These are phyloP conservation scores for Drosophila albomicans DNA, from an alignment of 1,140 invertebrate genomes.

Conservation along the genomic window DNA sequence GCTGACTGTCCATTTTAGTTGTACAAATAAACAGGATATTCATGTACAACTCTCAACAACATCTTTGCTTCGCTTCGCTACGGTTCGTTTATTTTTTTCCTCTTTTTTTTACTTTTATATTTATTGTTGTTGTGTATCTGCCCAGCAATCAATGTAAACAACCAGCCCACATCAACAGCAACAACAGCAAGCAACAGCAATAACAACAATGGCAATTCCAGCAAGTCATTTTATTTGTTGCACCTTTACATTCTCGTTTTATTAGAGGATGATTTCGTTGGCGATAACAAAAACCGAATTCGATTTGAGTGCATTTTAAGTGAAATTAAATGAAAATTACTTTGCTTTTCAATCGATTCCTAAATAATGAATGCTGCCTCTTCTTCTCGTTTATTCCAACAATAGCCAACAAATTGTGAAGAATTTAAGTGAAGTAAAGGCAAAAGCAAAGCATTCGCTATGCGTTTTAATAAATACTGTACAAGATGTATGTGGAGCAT, in stretches of 20 bases:
- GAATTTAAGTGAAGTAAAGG: neutral
- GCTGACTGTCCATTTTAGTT: slow-evolving; percentile 43
- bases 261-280: slow-evolving; percentile 51
- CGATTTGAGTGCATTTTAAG: slow-evolving; percentile 68
- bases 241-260: slow-evolving; percentile 57
- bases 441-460: neutral
- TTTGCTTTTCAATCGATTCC: slow-evolving; percentile 39
- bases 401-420: neutral
- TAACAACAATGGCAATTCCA: slow-evolving; percentile 49
- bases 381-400: neutral
- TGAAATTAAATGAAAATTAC: slow-evolving; percentile 68
- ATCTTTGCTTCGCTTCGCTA: neutral
- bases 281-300: slow-evolving; percentile 57
- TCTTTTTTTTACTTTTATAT: neutral
- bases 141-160: slow-evolving; percentile 64
- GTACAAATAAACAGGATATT: slow-evolving; percentile 50
- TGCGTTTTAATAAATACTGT: neutral
- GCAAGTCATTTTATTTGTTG: slow-evolving; percentile 62
- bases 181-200: slow-evolving; percentile 35
- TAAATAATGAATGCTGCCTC: neutral
- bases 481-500: neutral
- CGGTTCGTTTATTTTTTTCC: neutral
- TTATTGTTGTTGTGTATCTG: slow-evolving; percentile 5
- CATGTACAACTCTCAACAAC: slow-evolving; percentile 43
- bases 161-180: slow-evolving; percentile 33